These are phyloP conservation scores for Thryonomys swinderianus DNA, from an alignment of 2,113 vertebrate species.

Conservation along the genomic window DNA sequence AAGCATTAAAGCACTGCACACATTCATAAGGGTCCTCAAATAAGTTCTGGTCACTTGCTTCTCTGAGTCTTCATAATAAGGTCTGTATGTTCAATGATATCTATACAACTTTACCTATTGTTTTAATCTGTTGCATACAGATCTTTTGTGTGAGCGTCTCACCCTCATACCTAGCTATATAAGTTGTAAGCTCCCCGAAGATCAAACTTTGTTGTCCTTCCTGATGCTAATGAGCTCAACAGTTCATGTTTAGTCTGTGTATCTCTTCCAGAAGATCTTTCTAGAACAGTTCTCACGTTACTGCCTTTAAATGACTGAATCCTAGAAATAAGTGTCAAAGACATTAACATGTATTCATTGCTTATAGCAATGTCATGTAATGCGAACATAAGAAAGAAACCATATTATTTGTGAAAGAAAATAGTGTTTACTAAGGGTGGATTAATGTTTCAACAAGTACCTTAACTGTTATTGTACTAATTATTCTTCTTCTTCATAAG, in stretches of 20 bases:
- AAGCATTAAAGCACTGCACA: not conserved
- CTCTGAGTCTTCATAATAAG: not conserved
- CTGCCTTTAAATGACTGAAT: not conserved
- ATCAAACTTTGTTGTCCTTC: not conserved
- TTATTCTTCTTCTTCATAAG: not conserved
- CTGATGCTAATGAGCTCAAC: too few relatives aligned
- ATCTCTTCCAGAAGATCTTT: not conserved
- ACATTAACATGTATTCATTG: not conserved
- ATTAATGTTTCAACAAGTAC: not conserved
- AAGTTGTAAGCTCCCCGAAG: not conserved
- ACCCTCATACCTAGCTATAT: too few relatives aligned
- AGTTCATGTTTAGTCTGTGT: not conserved
- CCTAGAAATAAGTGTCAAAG: not conserved
- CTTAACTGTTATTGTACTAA: not conserved
- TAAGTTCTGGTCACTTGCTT: too few relatives aligned
- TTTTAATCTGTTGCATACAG: not conserved
- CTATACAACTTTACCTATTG: accelerated
- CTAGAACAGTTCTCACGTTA: not conserved
- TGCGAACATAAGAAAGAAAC: not conserved
- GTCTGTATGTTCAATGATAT: too few relatives aligned
- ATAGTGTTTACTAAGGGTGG: not conserved
- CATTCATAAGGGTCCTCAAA: not conserved
- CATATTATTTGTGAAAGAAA: not conserved
- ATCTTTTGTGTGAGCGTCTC: not conserved
- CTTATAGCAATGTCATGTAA: not conserved